These are phyloP conservation scores for Aplochiton taeniatus DNA, from an alignment of 2,797 vertebrate genomes.

Conservation along the genomic window DNA sequence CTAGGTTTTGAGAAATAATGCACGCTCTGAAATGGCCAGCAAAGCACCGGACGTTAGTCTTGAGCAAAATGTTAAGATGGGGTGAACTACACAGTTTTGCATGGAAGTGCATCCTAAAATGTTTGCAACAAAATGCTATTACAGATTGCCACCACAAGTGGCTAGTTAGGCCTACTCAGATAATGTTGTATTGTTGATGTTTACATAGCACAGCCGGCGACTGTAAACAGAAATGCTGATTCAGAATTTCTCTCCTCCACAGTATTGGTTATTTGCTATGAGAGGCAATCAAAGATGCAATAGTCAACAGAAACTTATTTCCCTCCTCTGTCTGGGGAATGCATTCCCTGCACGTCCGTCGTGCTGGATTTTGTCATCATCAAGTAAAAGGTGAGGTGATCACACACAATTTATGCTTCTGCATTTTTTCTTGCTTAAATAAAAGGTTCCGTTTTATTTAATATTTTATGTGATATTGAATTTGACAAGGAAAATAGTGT, in stretches of 20 bases:
- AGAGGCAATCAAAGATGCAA: conserved; percentile 48
- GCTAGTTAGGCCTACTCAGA: conserved; percentile 46
- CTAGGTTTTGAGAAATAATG: conserved; percentile 34
- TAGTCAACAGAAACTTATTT: conserved; percentile 42
- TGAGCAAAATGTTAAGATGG: conserved; percentile 38
- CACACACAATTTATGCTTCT: no score
- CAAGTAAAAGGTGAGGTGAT: no score
- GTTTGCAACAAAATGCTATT: conserved; percentile 38
- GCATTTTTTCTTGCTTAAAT: no score
- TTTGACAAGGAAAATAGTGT: no score
- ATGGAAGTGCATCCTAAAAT: conserved; percentile 45
- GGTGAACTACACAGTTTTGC: conserved; percentile 53
- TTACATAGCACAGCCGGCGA: conserved; percentile 50
- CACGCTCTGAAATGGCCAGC: conserved; percentile 32
- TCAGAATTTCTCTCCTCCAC: conserved; percentile 37
- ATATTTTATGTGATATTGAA: no score
- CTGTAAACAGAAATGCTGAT: conserved; percentile 37
- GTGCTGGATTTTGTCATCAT: no score
- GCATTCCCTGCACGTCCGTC: conserved; percentile 16
- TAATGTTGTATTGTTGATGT: conserved; percentile 50
- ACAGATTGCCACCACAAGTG: conserved; percentile 38
- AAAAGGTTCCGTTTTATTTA: no score
- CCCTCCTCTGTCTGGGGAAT: conserved; percentile 49
- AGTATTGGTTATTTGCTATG: conserved; percentile 62
- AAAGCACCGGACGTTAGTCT: conserved; percentile 27